Conservation (phyloP, 2,113 vertebrate species). For the Phylloscopus trochiloides region DNA sequence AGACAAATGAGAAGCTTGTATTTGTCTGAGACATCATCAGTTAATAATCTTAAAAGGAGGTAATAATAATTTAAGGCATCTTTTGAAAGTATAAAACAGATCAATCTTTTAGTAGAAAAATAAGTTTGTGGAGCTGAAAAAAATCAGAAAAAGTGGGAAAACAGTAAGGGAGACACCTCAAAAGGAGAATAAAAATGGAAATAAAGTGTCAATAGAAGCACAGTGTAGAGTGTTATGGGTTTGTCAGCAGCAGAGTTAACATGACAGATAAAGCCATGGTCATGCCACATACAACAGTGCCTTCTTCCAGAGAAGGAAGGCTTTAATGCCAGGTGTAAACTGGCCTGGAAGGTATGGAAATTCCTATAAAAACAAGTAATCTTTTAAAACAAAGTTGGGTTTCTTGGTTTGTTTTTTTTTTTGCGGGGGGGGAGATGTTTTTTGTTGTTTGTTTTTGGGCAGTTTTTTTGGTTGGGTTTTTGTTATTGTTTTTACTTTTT, state of each 20-base stretch:
- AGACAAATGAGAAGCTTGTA: not conserved
- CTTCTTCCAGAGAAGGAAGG: not conserved
- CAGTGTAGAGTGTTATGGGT: accelerated
- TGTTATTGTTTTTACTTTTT: too few relatives aligned
- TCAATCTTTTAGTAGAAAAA: not conserved
- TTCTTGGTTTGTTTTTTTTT: not conserved
- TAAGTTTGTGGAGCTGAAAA: not conserved
- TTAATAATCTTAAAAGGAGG: not conserved
- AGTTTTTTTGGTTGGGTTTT: accelerated
- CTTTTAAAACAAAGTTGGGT: not conserved
- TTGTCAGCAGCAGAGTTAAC: not conserved
- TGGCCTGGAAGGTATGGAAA: not conserved
- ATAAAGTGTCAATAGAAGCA: not conserved
- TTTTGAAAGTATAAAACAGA: not conserved
- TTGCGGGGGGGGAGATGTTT: not conserved
- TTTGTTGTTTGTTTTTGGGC: not conserved
- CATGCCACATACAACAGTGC: accelerated
- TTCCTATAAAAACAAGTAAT: not conserved
- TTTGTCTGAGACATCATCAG: not conserved
- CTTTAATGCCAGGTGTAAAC: not conserved
- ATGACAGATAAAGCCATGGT: not conserved
- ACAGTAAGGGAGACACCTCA: not conserved
- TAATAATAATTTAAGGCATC: not conserved
- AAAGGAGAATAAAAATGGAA: not conserved
- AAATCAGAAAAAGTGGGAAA: not conserved